phyloP scores from a whole-genome alignment of 2,113 vertebrate species.

The Limanda limanda region DNA sequence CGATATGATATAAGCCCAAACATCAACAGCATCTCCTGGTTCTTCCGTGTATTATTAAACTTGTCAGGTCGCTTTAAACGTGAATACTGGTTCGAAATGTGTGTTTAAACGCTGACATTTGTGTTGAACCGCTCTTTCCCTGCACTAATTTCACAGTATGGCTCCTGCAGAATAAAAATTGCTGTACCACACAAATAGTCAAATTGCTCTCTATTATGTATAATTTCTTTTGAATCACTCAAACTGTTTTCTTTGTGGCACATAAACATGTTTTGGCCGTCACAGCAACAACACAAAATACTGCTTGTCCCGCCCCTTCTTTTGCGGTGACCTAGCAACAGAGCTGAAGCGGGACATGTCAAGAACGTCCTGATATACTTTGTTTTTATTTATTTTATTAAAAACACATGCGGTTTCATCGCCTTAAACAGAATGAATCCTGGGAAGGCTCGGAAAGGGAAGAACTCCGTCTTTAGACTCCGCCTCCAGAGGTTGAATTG shows the following conservation, averaged over 20 bases:
- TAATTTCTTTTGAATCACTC: conserved; percentile 11
- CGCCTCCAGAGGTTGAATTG: too few relatives aligned
- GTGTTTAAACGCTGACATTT: background rate
- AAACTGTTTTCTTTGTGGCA: background rate
- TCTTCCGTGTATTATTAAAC: background rate
- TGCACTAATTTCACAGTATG: background rate
- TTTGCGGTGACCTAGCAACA: too few relatives aligned
- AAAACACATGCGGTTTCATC: too few relatives aligned
- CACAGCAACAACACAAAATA: too few relatives aligned
- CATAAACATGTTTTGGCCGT: background rate
- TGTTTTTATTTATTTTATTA: too few relatives aligned
- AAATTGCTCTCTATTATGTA: conserved; percentile 17
- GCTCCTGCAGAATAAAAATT: background rate
- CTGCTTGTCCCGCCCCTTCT: too few relatives aligned
- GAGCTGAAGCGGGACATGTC: too few relatives aligned
- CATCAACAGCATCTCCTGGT: conserved; percentile 20
- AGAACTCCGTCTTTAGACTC: too few relatives aligned
- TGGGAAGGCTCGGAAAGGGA: too few relatives aligned
- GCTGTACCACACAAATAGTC: conserved; percentile 6
- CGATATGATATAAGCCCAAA: conserved; percentile 33
- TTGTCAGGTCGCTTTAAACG: conserved; percentile 13
- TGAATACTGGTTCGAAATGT: conserved; percentile 5
- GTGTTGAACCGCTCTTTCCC: background rate
- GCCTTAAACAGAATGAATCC: too few relatives aligned
- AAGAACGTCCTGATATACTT: too few relatives aligned